These are phyloP conservation scores for Eilema sororculum DNA, from an alignment of 2,888 invertebrate genomes.

Conservation along the genomic window DNA sequence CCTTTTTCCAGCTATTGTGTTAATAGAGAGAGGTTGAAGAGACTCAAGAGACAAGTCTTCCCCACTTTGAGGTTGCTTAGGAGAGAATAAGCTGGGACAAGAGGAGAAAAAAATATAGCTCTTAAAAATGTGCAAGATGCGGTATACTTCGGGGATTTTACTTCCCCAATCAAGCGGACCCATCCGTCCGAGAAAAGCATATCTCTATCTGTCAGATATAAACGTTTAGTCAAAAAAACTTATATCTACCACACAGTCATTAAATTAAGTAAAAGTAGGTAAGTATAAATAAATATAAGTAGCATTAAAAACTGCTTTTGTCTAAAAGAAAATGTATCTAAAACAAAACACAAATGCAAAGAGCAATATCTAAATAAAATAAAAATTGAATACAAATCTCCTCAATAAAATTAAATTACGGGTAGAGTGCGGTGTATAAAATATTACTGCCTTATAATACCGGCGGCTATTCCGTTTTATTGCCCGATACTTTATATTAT, in stretches of 20 bases:
- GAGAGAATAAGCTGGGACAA: too few species aligned
- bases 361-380: constrained; percentile 34
- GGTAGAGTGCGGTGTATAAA: constrained; percentile 38
- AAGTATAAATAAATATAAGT: not conserved
- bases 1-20: not conserved
- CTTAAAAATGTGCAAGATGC: too few species aligned
- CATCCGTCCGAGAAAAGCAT: too few species aligned
- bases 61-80: too few species aligned
- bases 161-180: too few species aligned
- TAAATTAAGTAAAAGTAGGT: too few species aligned
- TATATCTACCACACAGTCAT: too few species aligned
- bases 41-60: too few species aligned
- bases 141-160: too few species aligned
- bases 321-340: constrained; percentile 29
- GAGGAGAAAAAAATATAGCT: too few species aligned
- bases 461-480: constrained; percentile 37
- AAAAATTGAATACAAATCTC: constrained; percentile 29
- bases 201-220: too few species aligned
- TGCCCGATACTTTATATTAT: constrained; percentile 25
- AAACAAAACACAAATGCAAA: constrained; percentile 13
- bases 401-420: constrained; percentile 51
- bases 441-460: constrained; percentile 39
- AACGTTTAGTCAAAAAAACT: too few species aligned
- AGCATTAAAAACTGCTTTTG: not conserved
- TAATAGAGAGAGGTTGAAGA: not conserved